These are phyloP conservation scores for Heliopora coerulea DNA, from an alignment of 92 coral and sea anemone species.

Conservation along the genomic window DNA sequence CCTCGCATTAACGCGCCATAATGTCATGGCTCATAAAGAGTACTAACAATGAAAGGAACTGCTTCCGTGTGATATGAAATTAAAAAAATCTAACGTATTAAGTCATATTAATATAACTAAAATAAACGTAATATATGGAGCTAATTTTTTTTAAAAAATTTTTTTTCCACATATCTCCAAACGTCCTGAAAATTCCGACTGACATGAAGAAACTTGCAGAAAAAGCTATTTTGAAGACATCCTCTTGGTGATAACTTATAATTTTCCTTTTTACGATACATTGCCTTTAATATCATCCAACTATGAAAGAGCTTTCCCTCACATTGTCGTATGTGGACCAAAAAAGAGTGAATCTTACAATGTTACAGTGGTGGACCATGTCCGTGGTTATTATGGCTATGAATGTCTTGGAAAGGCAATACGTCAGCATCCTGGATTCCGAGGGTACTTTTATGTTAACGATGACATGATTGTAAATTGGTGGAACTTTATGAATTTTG, in stretches of 20 bases:
- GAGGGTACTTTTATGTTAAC: slow-evolving; percentile 43
- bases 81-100: too few relatives aligned
- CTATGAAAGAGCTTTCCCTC: slow-evolving; percentile 38
- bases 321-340: slow-evolving; percentile 35
- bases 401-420: slow-evolving; percentile 41
- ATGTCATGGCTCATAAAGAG: too few relatives aligned
- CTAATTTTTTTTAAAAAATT: too few relatives aligned
- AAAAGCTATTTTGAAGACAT: slow-evolving; percentile 60
- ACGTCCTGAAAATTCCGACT: too few relatives aligned
- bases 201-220: too few relatives aligned
- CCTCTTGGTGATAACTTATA: slow-evolving; percentile 32
- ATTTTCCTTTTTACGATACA: slow-evolving; percentile 38
- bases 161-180: too few relatives aligned
- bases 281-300: slow-evolving; percentile 9
- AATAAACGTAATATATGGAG: too few relatives aligned
- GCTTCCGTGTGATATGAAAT: too few relatives aligned
- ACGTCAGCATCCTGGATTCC: slow-evolving; percentile 25
- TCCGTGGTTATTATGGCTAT: slow-evolving; percentile 26
- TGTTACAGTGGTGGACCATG: slow-evolving; percentile 10
- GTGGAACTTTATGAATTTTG: slow-evolving; percentile 45
- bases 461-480: slow-evolving; percentile 59
- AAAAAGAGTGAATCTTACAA: background rate
- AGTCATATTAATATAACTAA: too few relatives aligned
- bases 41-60: too few relatives aligned
- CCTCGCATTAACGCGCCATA: too few relatives aligned